Evolutionary conservation across 2,113 vertebrate species (phyloP).

Genomic region (Scophthalmus maximus): DNA sequence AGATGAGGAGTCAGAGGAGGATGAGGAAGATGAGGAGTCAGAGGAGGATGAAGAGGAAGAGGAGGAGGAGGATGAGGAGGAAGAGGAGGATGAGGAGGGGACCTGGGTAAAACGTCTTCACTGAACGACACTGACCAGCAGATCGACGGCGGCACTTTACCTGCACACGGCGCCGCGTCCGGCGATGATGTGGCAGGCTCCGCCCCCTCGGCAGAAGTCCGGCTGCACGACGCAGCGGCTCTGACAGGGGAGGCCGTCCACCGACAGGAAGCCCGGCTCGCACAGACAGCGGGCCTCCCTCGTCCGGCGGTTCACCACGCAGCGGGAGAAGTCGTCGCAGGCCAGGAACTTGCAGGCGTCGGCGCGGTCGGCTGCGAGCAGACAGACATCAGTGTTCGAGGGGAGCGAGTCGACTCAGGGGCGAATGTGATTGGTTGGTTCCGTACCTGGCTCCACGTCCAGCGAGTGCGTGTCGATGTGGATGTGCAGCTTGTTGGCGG

Average conservation of each 20-base stretch:
- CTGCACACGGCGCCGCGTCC: conserved; percentile 88
- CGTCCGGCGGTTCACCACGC: conserved; percentile 79
- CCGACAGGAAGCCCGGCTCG: conserved; percentile 78
- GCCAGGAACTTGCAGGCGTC: conserved; percentile 92
- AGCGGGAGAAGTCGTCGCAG: conserved; percentile 86
- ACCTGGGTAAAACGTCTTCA: too few species aligned
- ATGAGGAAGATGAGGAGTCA: too few species aligned
- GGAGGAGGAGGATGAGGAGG: too few species aligned
- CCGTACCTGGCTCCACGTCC: conserved; percentile 78
- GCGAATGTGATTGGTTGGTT: too few species aligned
- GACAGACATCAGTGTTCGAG: not conserved
- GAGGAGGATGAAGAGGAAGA: too few species aligned
- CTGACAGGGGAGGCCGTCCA: conserved; percentile 81
- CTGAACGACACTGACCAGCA: too few species aligned
- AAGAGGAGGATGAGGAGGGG: too few species aligned
- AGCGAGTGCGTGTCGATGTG: conserved; percentile 92
- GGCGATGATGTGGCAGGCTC: conserved; percentile 80
- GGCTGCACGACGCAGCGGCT: conserved; percentile 82
- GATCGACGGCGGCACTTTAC: too few species aligned
- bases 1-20: too few species aligned
- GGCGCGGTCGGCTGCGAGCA: conserved; percentile 86
- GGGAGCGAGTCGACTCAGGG: too few species aligned
- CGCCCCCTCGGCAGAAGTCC: conserved; percentile 79
- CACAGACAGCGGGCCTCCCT: conserved; percentile 87
- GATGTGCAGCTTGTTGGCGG: conserved; percentile 82